phyloP scores from a whole-genome alignment of 2,888 invertebrate genomes.

The Sinodicranocentrus sp. region DNA sequence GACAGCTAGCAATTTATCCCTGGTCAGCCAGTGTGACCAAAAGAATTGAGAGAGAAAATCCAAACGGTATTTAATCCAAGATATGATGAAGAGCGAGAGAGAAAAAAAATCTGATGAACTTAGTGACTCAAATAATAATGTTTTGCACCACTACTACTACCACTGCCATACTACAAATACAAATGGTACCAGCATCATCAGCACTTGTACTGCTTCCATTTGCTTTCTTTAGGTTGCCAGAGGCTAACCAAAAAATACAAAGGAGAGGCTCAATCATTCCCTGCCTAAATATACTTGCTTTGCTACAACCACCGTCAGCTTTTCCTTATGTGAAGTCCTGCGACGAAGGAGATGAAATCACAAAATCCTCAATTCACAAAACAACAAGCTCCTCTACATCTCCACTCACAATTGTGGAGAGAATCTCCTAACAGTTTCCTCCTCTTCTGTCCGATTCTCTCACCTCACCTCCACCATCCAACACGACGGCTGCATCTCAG shows the following conservation, averaged over 20 bases:
- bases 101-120: no score
- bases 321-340: not conserved
- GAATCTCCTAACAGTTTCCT: not conserved
- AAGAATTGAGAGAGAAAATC: no score
- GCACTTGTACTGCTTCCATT: no score
- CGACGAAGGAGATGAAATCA: slow-evolving; percentile 37
- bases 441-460: not conserved
- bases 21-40: no score
- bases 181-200: no score
- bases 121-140: no score
- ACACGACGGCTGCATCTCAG: slow-evolving; percentile 49
- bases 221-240: slow-evolving; percentile 29
- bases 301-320: slow-evolving; percentile 13
- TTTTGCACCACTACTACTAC: no score
- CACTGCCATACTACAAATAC: no score
- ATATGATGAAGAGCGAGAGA: no score
- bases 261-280: slow-evolving; percentile 5
- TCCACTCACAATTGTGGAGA: not conserved
- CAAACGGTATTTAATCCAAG: no score
- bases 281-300: slow-evolving; percentile 25
- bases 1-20: no score
- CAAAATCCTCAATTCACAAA: slow-evolving; percentile 38
- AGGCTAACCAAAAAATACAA: slow-evolving; percentile 49
- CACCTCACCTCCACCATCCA: slow-evolving; percentile 15
- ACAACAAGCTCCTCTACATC: not conserved